Conservation (phyloP, 2,113 vertebrate species). For the Coreoperca whiteheadi region DNA sequence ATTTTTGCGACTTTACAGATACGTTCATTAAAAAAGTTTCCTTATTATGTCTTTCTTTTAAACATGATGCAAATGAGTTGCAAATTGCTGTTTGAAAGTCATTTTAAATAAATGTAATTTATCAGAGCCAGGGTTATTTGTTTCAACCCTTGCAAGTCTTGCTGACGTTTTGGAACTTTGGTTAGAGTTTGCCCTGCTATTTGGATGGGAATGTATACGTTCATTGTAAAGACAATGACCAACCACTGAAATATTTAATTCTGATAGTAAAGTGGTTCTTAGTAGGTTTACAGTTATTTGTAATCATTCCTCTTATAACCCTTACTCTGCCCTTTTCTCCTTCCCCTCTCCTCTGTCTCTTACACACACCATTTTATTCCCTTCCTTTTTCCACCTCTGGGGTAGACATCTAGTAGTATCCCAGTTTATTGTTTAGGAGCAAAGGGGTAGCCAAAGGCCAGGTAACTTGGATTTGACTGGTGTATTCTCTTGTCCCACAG, state of each 20-base stretch:
- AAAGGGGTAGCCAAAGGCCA: slow-evolving; percentile 78
- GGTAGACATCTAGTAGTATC: slow-evolving; percentile 69
- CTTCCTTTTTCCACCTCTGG: slow-evolving; percentile 55
- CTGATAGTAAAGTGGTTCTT: not conserved
- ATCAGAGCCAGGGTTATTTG: not conserved
- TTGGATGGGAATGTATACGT: not conserved
- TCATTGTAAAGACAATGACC: not conserved
- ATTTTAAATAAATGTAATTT: not conserved
- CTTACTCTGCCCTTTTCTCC: not conserved
- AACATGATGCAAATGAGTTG: not conserved
- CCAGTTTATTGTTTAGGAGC: slow-evolving; percentile 82
- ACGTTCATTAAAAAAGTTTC: no score
- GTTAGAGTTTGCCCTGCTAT: not conserved
- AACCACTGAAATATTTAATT: not conserved
- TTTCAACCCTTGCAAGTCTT: not conserved
- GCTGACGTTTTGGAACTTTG: not conserved
- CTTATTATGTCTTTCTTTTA: not conserved
- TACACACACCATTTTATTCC: slow-evolving; percentile 40
- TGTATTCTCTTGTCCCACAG: slow-evolving; percentile 78
- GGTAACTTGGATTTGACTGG: slow-evolving; percentile 79
- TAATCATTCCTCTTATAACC: slow-evolving; percentile 40
- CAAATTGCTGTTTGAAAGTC: not conserved
- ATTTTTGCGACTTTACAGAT: no score
- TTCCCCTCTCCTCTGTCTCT: slow-evolving; percentile 7
- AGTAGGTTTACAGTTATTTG: slow-evolving; percentile 23